Evolutionary conservation across 2,797 vertebrate species (phyloP), one percentile per base, ranked within the genome.

Genomic region (Mus caroli): DNA sequence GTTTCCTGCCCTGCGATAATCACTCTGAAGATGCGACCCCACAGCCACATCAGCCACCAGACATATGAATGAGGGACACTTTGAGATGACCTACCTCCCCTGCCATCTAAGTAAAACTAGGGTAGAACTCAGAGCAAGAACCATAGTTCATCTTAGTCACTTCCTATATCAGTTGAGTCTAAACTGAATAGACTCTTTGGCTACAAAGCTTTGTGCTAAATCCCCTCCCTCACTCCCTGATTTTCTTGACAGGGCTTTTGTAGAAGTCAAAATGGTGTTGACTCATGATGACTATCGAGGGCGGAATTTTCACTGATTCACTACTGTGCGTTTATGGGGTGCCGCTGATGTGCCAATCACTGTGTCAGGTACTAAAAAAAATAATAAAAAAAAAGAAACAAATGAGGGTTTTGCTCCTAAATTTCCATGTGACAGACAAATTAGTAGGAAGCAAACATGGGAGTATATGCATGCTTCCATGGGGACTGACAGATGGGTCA

Each of bases 91-190:
- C 10, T 17, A 6, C 13, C 62, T 24, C 5, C 7, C 13, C 28
- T 31, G 28, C 77, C 31, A 24, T 24, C 46, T 37, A 37, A 56
- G 6, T n/a, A 83, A 75, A 90, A 50, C 71, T 76, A 79, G 6
- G 19, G 40, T 73, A 1, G 43, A 28, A 17, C 50, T 67, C 50
- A 12, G 40, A 83, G 17, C 40, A 67, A 78, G 78, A 84, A 69
- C 12, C 28, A 40, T 1, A 19, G 13, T 19, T 6, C 40, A 88
- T 78, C 37, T 20, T 69, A 84, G 31, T 69, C 28, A 13, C 24
- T 90, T 86, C 75, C 62, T 76, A 80, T 91, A 20, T 50, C 20
- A 87, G 67, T 79, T 50, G 71, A 92, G 91, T 96, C 73, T n/a
- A 85, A 76, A 90, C 34, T 7, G 77, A 94, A 73, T 6, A 52